Conservation (phyloP, 2,888 invertebrate genomes). For the Dryocosmus kuriphilus region DNA sequence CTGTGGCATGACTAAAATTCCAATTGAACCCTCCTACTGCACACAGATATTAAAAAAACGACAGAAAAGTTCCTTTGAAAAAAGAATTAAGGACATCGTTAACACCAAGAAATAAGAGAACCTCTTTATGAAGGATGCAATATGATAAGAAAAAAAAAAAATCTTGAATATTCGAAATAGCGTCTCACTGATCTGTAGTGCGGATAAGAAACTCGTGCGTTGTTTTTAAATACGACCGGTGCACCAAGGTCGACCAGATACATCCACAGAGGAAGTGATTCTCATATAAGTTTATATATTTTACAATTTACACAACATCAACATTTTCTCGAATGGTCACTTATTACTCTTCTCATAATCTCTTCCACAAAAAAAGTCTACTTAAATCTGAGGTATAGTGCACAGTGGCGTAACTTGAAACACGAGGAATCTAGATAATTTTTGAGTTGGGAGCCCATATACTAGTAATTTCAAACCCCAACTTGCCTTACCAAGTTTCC, state of each 20-base stretch:
- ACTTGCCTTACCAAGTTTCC: no score
- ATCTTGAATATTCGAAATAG: conserved; percentile 24
- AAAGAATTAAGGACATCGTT: not conserved
- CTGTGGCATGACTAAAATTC: no score
- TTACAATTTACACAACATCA: conserved; percentile 38
- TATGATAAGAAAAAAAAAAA: not conserved
- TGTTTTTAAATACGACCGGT: conserved; percentile 33
- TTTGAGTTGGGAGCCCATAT: no score
- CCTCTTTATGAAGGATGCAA: no score
- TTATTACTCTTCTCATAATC: not conserved
- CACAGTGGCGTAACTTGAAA: no score
- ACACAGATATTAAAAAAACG: not conserved
- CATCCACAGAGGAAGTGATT: conserved; percentile 30
- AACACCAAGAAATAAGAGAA: not conserved
- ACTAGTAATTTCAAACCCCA: no score
- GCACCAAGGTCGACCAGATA: conserved; percentile 32
- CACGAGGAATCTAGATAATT: no score
- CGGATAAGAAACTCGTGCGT: conserved; percentile 33
- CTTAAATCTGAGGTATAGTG: not conserved
- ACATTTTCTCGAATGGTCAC: not conserved
- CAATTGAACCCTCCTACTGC: no score
- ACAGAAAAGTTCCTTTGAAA: not conserved
- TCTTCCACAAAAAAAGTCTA: not conserved
- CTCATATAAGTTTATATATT: conserved; percentile 15
- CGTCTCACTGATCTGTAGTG: conserved; percentile 15